phyloP scores from a whole-genome alignment of 2,888 invertebrate species.

The Ornithoptera alexandrae region DNA sequence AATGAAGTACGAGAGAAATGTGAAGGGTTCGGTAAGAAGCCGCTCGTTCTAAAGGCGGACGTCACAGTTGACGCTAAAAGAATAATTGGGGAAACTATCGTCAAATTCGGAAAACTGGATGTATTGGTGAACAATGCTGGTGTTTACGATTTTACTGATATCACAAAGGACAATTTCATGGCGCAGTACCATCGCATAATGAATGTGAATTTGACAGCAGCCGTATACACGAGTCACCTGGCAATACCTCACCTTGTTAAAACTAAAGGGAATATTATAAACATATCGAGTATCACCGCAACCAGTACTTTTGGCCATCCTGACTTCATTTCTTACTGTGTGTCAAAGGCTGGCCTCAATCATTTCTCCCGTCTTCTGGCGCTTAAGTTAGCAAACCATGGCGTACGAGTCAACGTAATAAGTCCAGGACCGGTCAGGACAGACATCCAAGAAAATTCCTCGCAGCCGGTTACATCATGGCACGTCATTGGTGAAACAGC shows the following conservation, averaged over 20 bases:
- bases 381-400: slow-evolving; percentile 78
- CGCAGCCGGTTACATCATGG: neutral
- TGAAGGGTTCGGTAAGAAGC: slow-evolving; percentile 36
- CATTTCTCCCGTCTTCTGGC: slow-evolving; percentile 86
- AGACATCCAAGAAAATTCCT: slow-evolving; percentile 47
- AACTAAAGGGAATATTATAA: slow-evolving; percentile 84
- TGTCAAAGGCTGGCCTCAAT: slow-evolving; percentile 88
- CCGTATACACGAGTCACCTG: slow-evolving; percentile 36
- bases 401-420: slow-evolving; percentile 84
- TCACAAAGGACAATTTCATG: slow-evolving; percentile 38
- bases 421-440: slow-evolving; percentile 85
- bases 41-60: slow-evolving; percentile 44
- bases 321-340: slow-evolving; percentile 80
- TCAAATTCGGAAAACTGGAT: slow-evolving; percentile 40
- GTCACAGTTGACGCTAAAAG: slow-evolving; percentile 38
- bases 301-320: slow-evolving; percentile 44
- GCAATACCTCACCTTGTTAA: slow-evolving; percentile 40
- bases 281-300: slow-evolving; percentile 86
- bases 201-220: slow-evolving; percentile 40
- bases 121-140: slow-evolving; percentile 47
- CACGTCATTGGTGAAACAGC: neutral
- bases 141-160: slow-evolving; percentile 24
- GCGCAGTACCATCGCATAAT: slow-evolving; percentile 40
- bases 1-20: slow-evolving; percentile 45
- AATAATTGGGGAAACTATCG: slow-evolving; percentile 40